A percentile compares a stretch with the other conserved stretches of the same genome.
These are phyloP conservation scores for Cacatua alba DNA, from an alignment of 2,113 vertebrate species.

Conservation along the genomic window DNA sequence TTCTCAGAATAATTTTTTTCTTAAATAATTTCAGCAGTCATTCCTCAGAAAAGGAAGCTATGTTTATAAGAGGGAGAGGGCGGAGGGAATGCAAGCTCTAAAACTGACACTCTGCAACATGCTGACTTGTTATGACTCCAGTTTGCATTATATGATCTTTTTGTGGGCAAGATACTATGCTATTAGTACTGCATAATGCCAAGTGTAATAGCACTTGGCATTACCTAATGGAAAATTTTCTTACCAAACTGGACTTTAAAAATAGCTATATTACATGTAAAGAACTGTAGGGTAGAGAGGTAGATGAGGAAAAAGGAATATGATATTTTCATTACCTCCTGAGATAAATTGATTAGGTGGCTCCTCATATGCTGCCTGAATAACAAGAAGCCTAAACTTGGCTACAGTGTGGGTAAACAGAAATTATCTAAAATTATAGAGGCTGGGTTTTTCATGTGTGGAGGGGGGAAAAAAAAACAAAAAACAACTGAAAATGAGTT, in stretches of 20 bases:
- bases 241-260: neutral
- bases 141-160: neutral
- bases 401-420: neutral
- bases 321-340: neutral
- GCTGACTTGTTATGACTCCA: slow-evolving; percentile 9
- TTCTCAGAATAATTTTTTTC: neutral
- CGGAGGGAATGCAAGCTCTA: neutral
- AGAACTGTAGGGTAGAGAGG: neutral
- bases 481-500: neutral
- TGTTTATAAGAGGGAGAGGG: neutral
- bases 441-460: neutral
- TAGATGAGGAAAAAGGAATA: neutral
- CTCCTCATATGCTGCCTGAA: neutral
- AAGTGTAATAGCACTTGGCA: neutral
- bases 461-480: neutral
- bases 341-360: neutral
- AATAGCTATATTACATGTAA: neutral
- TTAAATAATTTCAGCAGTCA: neutral
- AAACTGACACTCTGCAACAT: neutral
- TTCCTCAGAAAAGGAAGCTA: neutral
- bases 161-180: neutral
- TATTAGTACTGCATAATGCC: neutral
- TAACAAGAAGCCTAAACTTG: neutral
- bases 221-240: neutral
- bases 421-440: neutral